A percentile compares a stretch with the other conserved stretches of the same genome.
Evolutionary conservation across 2,888 invertebrate species (phyloP).

Genomic region (Eristalis tenax): DNA sequence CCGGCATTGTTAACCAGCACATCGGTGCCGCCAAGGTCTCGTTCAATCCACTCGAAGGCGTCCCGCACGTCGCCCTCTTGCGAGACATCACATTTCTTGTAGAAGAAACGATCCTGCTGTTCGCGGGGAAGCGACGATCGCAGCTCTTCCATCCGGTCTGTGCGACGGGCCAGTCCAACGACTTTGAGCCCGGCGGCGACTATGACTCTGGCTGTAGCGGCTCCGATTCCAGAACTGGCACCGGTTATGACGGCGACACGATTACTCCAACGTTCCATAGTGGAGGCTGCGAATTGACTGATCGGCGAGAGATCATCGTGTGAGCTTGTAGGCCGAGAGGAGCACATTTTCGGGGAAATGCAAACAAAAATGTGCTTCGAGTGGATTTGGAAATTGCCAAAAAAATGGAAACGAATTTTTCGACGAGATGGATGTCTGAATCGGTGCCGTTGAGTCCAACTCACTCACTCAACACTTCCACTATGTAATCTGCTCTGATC

Average conservation of each 20-base stretch:
- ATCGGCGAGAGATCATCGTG: not conserved
- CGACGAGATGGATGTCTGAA: too few species aligned
- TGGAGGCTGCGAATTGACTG: not conserved
- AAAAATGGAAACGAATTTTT: too few species aligned
- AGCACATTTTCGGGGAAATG: not conserved
- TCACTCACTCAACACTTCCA: too few species aligned
- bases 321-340: not conserved
- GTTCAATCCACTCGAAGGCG: conserved; percentile 81
- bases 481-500: too few species aligned
- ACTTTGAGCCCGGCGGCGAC: conserved; percentile 82
- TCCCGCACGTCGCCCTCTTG: conserved; percentile 82
- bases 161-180: conserved; percentile 81
- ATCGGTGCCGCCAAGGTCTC: conserved; percentile 82
- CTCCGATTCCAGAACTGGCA: conserved; percentile 84
- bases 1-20: conserved; percentile 84
- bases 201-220: conserved; percentile 79
- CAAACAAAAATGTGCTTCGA: not conserved
- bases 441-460: too few species aligned
- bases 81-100: conserved; percentile 78
- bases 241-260: conserved; percentile 84
- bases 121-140: conserved; percentile 32
- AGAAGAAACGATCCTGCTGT: conserved; percentile 45
- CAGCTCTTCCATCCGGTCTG: conserved; percentile 74
- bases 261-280: conserved; percentile 83
- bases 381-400: too few species aligned